Conservation (phyloP, 2,888 invertebrate genomes). For the Cheilosia urbana region DNA sequence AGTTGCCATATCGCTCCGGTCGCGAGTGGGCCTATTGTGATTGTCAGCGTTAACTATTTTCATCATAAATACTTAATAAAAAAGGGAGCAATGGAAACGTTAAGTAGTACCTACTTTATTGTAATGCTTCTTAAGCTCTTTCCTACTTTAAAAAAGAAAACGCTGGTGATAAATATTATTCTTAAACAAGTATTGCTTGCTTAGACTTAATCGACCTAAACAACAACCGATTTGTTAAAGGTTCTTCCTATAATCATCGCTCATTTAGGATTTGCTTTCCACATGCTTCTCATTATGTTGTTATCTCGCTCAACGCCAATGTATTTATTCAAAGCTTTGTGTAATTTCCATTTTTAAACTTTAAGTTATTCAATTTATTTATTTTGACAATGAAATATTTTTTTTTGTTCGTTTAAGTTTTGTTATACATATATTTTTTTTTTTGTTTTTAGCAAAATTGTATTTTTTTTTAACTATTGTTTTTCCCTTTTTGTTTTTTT, state of each 20-base stretch:
- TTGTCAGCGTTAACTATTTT: too few species aligned
- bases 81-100: conserved; percentile 20
- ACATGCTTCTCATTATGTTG: conserved; percentile 56
- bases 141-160: not conserved
- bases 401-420: conserved; percentile 64
- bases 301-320: conserved; percentile 31
- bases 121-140: conserved; percentile 12
- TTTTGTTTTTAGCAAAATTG: conserved; percentile 79
- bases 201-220: conserved; percentile 9
- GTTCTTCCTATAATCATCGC: conserved; percentile 14
- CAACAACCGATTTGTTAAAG: not conserved
- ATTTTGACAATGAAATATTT: conserved; percentile 58
- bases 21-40: too few species aligned
- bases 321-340: conserved; percentile 50
- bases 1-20: too few species aligned
- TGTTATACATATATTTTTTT: conserved; percentile 51
- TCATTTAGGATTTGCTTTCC: conserved; percentile 54
- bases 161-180: conserved; percentile 17
- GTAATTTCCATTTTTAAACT: conserved; percentile 37
- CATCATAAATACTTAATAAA: not conserved
- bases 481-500: conserved; percentile 79
- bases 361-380: conserved; percentile 66
- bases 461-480: conserved; percentile 80
- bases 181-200: conserved; percentile 35
- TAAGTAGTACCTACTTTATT: conserved; percentile 6